Evolutionary conservation across 2,113 vertebrate species (phyloP).

Genomic region (Callithrix jacchus): DNA sequence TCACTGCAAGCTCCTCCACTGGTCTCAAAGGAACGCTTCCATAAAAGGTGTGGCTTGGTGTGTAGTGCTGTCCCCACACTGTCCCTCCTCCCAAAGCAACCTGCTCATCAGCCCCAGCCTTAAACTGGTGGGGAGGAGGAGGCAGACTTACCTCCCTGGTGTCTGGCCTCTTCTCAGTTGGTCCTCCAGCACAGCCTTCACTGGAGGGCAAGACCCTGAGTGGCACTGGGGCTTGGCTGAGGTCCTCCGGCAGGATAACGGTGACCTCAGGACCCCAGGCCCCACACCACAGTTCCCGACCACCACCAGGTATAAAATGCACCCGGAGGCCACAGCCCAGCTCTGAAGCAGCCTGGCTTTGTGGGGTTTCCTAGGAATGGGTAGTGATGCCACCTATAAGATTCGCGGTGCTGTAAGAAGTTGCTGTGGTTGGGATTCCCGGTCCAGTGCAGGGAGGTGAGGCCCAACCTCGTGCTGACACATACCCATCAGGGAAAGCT

Average conservation of each 20-base stretch:
- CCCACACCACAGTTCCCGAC: rapidly evolving
- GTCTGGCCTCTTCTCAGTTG: too few relatives aligned
- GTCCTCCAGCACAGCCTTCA: neutral
- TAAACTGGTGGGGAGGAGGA: neutral
- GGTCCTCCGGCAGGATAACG: rapidly evolving
- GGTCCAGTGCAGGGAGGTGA: neutral
- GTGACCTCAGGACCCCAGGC: neutral
- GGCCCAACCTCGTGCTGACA: neutral
- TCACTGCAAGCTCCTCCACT: neutral
- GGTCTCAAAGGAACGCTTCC: neutral
- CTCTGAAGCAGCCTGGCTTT: neutral
- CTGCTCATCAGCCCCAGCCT: rapidly evolving
- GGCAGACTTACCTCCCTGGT: neutral
- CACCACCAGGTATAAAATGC: too few relatives aligned
- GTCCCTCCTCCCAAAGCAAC: rapidly evolving
- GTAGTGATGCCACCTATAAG: rapidly evolving
- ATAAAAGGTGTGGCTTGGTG: neutral
- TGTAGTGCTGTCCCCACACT: rapidly evolving
- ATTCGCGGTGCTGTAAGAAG: neutral
- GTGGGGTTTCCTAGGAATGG: neutral
- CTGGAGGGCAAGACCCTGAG: too few relatives aligned
- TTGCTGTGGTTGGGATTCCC: neutral
- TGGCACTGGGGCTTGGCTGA: neutral
- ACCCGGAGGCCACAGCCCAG: rapidly evolving
- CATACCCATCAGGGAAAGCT: too few relatives aligned